phyloP scores from a whole-genome alignment of 2,797 vertebrate species.

The Oceanodroma leucorhoa region DNA sequence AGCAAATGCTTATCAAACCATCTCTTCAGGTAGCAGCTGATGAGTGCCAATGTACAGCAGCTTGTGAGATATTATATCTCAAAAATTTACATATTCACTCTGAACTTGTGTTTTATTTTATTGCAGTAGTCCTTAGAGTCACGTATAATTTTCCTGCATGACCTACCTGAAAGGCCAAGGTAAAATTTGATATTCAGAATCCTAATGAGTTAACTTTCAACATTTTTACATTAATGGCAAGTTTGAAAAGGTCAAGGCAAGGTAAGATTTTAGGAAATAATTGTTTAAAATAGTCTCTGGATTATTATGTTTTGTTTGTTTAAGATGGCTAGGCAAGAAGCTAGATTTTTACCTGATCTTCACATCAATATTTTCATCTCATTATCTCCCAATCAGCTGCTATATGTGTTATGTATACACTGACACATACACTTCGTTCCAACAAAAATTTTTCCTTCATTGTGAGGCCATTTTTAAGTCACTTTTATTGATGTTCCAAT shows the following conservation, averaged over 20 bases:
- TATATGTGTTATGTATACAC: background rate
- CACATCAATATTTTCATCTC: background rate
- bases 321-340: background rate
- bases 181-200: background rate
- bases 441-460: background rate
- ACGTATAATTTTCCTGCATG: background rate
- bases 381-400: background rate
- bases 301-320: background rate
- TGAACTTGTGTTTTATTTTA: background rate
- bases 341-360: background rate
- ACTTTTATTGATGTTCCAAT: background rate
- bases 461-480: background rate
- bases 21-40: background rate
- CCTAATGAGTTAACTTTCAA: background rate
- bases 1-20: background rate
- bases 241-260: background rate
- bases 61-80: background rate
- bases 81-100: background rate
- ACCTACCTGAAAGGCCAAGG: background rate
- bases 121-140: background rate
- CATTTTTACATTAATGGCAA: background rate
- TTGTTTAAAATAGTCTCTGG: background rate
- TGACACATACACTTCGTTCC: background rate
- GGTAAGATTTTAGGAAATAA: background rate
- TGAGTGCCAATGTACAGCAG: background rate